Conservation (phyloP, 2,113 vertebrate species). For the Oreochromis aureus region DNA sequence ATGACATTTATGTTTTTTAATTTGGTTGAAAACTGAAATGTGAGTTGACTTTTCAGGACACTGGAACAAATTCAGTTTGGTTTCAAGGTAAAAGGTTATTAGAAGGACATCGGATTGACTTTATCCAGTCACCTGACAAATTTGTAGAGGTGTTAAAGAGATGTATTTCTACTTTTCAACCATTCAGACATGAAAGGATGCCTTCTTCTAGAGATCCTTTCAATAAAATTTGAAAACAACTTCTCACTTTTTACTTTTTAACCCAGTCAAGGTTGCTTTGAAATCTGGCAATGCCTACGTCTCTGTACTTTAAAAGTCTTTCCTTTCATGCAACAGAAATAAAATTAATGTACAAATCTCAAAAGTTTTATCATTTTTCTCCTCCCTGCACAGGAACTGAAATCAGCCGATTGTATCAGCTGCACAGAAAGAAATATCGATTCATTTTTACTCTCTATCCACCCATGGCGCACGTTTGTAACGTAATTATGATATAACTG, state of each 20-base stretch:
- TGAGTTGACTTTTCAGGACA: neutral
- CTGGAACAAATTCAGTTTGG: neutral
- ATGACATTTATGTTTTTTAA: neutral
- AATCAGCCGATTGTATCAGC: neutral
- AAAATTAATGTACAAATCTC: neutral
- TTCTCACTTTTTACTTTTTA: neutral
- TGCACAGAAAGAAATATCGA: neutral
- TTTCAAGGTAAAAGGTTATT: neutral
- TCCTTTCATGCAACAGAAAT: neutral
- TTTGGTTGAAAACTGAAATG: neutral
- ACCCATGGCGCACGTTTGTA: neutral
- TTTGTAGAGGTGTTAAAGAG: neutral
- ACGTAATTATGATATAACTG: neutral
- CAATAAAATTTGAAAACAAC: neutral
- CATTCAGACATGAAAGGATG: neutral
- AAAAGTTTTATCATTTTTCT: neutral
- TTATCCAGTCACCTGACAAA: neutral
- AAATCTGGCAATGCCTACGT: neutral
- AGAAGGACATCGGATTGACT: accelerated
- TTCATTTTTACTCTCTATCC: neutral
- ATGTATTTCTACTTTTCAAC: neutral
- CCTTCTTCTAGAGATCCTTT: neutral
- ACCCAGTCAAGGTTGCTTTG: neutral
- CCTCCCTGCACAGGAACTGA: neutral
- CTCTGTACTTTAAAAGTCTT: neutral